These are phyloP conservation scores for Hirtodrosophila cameraria DNA, from an alignment of 2,888 invertebrate genomes.

Conservation along the genomic window DNA sequence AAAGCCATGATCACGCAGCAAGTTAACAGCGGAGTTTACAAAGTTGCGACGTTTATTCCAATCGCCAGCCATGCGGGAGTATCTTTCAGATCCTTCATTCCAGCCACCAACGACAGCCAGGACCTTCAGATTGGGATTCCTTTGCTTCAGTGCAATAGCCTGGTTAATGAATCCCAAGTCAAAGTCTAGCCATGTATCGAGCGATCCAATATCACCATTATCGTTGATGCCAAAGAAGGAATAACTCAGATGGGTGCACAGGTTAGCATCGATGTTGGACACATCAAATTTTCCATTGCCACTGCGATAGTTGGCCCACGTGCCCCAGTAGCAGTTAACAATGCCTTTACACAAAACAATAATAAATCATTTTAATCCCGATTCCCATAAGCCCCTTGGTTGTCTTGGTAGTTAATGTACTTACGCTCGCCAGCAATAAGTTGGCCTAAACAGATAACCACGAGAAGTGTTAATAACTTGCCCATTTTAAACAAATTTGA, in stretches of 20 bases:
- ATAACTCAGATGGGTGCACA: constrained; percentile 77
- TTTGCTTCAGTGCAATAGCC: constrained; percentile 57
- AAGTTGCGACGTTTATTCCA: constrained; percentile 89
- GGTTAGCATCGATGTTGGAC: constrained; percentile 55
- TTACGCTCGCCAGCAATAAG: constrained; percentile 39
- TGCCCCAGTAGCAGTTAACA: constrained; percentile 74
- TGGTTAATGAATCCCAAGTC: constrained; percentile 63
- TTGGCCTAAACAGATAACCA: constrained; percentile 20
- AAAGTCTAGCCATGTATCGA: constrained; percentile 68
- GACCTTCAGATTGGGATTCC: constrained; percentile 86
- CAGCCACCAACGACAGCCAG: constrained; percentile 95
- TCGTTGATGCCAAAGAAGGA: constrained; percentile 72
- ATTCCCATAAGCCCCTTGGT: too few relatives aligned
- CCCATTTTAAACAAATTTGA: constrained; percentile 17
- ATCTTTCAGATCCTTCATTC: constrained; percentile 96
- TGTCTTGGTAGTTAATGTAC: too few relatives aligned
- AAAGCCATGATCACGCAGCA: constrained; percentile 91
- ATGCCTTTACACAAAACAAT: constrained; percentile 64
- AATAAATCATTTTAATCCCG: not conserved
- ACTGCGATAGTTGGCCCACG: constrained; percentile 68
- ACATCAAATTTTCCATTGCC: constrained; percentile 67
- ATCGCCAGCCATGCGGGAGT: constrained; percentile 91
- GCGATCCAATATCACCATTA: constrained; percentile 47
- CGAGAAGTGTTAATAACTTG: constrained; percentile 25
- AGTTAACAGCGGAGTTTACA: constrained; percentile 89